A percentile compares a stretch with the other conserved stretches of the same genome.
Conservation (phyloP, 1,140 invertebrate genomes). For the Hormaphis cornu region DNA sequence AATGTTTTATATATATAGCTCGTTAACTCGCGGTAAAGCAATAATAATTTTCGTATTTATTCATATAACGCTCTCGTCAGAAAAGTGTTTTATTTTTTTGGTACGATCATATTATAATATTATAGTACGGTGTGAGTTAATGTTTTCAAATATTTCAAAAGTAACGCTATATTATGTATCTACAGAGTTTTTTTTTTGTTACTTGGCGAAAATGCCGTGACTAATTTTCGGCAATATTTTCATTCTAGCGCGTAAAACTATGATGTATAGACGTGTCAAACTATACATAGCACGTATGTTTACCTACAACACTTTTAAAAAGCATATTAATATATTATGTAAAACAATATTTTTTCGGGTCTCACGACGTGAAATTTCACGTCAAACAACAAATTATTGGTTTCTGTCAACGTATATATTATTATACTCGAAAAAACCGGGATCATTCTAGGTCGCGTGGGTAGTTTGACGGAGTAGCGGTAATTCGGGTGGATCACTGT, state of each 20-base stretch:
- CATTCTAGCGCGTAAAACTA: too few relatives aligned
- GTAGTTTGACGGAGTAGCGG: too few relatives aligned
- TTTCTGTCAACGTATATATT: neutral
- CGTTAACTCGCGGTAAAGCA: constrained; percentile 2
- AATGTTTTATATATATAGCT: constrained; percentile 18
- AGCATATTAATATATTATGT: neutral
- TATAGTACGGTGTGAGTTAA: neutral
- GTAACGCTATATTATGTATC: neutral
- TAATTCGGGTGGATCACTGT: too few relatives aligned
- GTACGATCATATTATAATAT: too few relatives aligned
- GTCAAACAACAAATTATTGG: neutral
- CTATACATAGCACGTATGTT: too few relatives aligned
- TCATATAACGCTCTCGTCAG: neutral
- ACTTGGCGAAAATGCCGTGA: neutral
- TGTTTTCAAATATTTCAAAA: neutral
- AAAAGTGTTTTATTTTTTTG: neutral
- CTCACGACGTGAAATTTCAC: neutral
- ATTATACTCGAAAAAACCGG: neutral
- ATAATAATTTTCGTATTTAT: neutral
- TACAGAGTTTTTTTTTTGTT: too few relatives aligned
- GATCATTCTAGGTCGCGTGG: too few relatives aligned
- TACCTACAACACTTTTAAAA: too few relatives aligned
- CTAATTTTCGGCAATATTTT: neutral
- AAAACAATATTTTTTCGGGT: neutral
- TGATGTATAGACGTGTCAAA: too few relatives aligned